Base-by-base conservation (phyloP, 2,888 invertebrate genomes). In the Dryocosmus kuriphilus region DNA sequence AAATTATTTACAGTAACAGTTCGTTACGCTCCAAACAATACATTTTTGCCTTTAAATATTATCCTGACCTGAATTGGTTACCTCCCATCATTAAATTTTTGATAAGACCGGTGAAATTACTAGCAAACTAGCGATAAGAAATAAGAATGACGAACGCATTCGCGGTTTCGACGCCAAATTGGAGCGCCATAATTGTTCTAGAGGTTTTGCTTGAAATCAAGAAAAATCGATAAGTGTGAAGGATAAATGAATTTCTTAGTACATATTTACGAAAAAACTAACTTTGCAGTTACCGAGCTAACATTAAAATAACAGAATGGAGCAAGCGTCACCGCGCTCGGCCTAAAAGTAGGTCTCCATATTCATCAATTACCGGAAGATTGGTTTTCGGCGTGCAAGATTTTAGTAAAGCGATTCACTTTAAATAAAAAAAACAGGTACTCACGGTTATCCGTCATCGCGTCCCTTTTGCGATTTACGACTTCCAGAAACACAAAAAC, bases 401-500 rank as follows among this genome's bases (percentile, higher is more conserved):
- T 55, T 77, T 51, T 16, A 55, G 30, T 35, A 41, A 61, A 76
- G 9, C 19, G 62, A 60, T 75, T 74, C 67, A 57, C 73, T 19
- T 3, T 51, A 30, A 9, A 35, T 11, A 30, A 73, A 1, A 75
- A 57, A 41, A 2, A 11, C 7, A 60, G 6, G 14, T 83, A 90
- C 91, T 90, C 86, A 91, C 91, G 91, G 82, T 87, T 90, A 78
- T 91, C 91, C 84, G 90, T 88, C 91, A 91, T 91, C 61, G 79
- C 88, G 85, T 24, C 27, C 22, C 30, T 76, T 24, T 6, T 22
- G 78, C 71, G 80, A 77, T 77, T 78, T 77, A 76, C 79, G 75
- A 16, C 14, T 24, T 61, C 38, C 74, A 16, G 46, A 30, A 27
- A 75, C 11, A 19, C 60, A 78, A 60, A 41, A 46, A 73, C 22